These are phyloP conservation scores for Pseudoatta argentina DNA, from an alignment of 1,140 invertebrate species.

Conservation along the genomic window DNA sequence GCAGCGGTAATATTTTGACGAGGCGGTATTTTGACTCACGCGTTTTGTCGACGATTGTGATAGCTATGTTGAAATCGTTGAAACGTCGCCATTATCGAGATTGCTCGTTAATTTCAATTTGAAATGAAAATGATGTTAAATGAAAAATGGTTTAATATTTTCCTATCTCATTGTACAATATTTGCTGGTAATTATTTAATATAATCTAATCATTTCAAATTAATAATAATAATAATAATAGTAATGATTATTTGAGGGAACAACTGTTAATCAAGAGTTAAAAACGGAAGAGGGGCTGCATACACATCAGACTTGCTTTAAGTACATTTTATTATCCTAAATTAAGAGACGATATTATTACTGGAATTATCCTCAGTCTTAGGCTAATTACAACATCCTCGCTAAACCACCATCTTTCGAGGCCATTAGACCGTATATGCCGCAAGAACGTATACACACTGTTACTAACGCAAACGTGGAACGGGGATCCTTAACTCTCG, in stretches of 20 bases:
- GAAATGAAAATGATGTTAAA: not conserved
- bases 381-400: slow-evolving; percentile 71
- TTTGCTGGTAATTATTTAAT: not conserved
- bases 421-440: slow-evolving; percentile 62
- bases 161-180: not conserved
- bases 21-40: slow-evolving; percentile 42
- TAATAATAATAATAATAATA: not conserved
- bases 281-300: not conserved
- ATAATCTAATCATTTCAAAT: not conserved
- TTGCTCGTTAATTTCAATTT: slow-evolving; percentile 1
- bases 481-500: slow-evolving; percentile 33
- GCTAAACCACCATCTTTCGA: slow-evolving; percentile 71
- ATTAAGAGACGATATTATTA: slow-evolving; percentile 37
- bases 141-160: not conserved
- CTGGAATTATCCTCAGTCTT: slow-evolving; percentile 40
- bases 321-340: slow-evolving; percentile 29
- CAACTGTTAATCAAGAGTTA: slow-evolving; percentile 15
- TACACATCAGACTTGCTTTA: not conserved
- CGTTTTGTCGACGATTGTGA: slow-evolving; percentile 28
- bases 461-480: slow-evolving; percentile 35
- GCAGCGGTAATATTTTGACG: slow-evolving; percentile 61
- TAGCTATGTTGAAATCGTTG: slow-evolving; percentile 33
- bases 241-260: not conserved
- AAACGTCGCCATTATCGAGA: slow-evolving; percentile 23
- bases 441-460: slow-evolving; percentile 22